A percentile compares a stretch with the other conserved stretches of the same genome.
phyloP scores from a whole-genome alignment of 2,797 vertebrate species.

The Tadarida brasiliensis region DNA sequence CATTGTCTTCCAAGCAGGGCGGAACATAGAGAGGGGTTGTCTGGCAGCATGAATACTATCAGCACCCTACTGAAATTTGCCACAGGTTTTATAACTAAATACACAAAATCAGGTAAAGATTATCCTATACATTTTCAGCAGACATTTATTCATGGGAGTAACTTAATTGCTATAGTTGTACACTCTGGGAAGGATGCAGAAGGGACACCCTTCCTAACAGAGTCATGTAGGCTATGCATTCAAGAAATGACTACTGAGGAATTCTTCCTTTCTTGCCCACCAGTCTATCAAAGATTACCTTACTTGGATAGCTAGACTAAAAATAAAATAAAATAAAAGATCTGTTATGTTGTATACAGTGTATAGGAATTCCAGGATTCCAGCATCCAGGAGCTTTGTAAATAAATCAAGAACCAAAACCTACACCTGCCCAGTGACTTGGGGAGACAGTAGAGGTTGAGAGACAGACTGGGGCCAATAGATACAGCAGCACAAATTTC shows the following conservation, averaged over 20 bases:
- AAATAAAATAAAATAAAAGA: background rate
- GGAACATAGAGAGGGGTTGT: background rate
- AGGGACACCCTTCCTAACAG: background rate
- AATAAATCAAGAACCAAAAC: background rate
- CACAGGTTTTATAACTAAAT: background rate
- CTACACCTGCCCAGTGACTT: background rate
- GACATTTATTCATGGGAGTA: background rate
- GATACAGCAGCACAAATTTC: background rate
- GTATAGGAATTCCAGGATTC: background rate
- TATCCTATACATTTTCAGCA: background rate
- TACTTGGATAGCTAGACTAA: background rate
- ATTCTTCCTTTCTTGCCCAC: background rate
- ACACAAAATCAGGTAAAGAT: background rate
- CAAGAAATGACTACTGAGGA: background rate
- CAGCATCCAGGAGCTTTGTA: background rate
- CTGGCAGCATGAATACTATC: background rate
- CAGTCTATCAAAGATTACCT: background rate
- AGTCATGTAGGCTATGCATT: background rate
- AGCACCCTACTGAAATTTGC: background rate
- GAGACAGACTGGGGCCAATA: background rate
- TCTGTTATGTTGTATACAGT: background rate
- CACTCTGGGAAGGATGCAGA: background rate
- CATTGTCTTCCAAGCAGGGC: background rate
- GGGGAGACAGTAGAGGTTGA: background rate
- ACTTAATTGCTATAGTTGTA: background rate